These are phyloP conservation scores for Brachionus rotundiformis DNA, from an alignment of 1,140 invertebrate species.

Conservation along the genomic window DNA sequence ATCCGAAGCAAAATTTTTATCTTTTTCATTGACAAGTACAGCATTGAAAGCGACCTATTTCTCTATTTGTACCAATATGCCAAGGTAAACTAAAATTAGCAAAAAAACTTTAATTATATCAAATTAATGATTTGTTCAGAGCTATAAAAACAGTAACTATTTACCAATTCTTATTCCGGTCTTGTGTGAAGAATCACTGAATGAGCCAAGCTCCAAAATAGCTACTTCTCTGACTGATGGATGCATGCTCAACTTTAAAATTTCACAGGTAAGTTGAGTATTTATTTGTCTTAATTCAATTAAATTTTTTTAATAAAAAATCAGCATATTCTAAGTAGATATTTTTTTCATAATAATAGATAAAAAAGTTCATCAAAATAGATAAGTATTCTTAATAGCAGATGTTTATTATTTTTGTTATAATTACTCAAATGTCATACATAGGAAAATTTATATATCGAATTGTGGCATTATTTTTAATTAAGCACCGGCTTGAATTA, in stretches of 20 bases:
- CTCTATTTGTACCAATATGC: not conserved
- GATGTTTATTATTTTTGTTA: too few species aligned
- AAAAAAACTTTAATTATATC: too few species aligned
- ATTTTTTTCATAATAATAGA: too few species aligned
- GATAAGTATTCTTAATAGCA: too few species aligned
- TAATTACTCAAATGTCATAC: too few species aligned
- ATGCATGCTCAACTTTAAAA: not conserved
- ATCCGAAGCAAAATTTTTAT: slow-evolving; percentile 10
- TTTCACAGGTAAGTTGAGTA: not conserved
- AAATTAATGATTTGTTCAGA: too few species aligned
- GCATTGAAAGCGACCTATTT: not conserved
- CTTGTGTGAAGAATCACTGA: not conserved
- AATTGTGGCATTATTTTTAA: too few species aligned
- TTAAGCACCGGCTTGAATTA: too few species aligned
- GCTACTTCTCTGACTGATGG: not conserved
- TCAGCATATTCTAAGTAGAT: too few species aligned
- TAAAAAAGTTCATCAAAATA: too few species aligned
- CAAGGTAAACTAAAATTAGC: not conserved
- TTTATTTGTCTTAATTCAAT: not conserved
- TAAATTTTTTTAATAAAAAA: too few species aligned
- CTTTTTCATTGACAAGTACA: slow-evolving; percentile 17
- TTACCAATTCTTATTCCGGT: not conserved
- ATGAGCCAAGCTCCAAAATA: not conserved
- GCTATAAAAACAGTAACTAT: not conserved
- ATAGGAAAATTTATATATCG: too few species aligned